Conservation (phyloP, 2,113 vertebrate species). For the Tyto alba region DNA sequence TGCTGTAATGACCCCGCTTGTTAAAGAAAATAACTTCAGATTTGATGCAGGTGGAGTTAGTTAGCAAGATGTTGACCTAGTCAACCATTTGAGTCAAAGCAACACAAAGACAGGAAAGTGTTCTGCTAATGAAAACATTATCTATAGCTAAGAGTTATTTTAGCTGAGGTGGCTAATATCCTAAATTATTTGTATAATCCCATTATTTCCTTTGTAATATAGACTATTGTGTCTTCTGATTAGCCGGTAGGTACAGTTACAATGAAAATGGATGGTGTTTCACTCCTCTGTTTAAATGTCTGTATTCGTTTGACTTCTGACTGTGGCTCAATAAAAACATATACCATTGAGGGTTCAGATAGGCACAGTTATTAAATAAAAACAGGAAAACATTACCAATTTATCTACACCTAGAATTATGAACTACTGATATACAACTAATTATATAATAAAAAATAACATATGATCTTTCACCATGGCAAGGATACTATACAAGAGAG, state of each 20-base stretch:
- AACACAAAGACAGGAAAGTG: conserved; percentile 64
- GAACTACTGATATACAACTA: not conserved
- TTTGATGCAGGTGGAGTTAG: conserved; percentile 26
- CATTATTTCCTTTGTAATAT: conserved; percentile 34
- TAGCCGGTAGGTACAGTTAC: not conserved
- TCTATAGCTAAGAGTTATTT: conserved; percentile 48
- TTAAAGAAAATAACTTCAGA: conserved; percentile 35
- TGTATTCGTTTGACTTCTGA: not conserved
- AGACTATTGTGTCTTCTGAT: not conserved
- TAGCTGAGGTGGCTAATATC: conserved; percentile 50
- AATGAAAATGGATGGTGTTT: not conserved
- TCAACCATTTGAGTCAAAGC: conserved; percentile 68
- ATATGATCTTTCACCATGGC: not conserved
- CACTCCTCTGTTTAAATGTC: not conserved
- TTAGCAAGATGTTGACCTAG: conserved; percentile 50
- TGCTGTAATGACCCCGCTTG: not conserved
- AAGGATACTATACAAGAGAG: not conserved
- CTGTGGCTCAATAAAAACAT: not conserved
- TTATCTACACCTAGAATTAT: not conserved
- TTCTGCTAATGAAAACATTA: conserved; percentile 60
- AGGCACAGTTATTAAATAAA: not conserved
- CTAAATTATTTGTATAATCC: conserved; percentile 1
- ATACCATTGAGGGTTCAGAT: not conserved
- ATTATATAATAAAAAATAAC: not conserved
- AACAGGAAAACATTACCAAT: not conserved